These are phyloP conservation scores for Heliconius cydno DNA, from an alignment of 2,888 invertebrate species.

Conservation along the genomic window DNA sequence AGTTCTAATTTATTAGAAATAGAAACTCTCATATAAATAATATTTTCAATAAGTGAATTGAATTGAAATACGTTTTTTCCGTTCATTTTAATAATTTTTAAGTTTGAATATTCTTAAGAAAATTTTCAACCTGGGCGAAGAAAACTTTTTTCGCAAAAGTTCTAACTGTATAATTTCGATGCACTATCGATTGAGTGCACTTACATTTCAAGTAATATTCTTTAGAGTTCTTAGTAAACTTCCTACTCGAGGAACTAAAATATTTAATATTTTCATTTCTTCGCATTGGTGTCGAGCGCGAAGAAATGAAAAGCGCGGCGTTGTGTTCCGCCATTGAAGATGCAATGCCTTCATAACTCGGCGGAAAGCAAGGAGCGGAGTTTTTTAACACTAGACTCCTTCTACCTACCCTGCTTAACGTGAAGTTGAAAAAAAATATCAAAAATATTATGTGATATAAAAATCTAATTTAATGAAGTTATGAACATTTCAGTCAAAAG, in stretches of 20 bases:
- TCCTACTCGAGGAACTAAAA: no score
- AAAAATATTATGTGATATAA: not conserved
- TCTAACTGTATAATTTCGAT: not conserved
- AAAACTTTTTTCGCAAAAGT: not conserved
- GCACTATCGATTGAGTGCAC: not conserved
- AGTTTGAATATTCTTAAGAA: not conserved
- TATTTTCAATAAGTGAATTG: not conserved
- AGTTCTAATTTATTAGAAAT: not conserved
- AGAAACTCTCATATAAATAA: not conserved
- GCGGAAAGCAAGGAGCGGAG: no score
- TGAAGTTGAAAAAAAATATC: no score
- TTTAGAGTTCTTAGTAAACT: not conserved
- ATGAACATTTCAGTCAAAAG: slow-evolving; percentile 3
- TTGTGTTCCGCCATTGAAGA: no score
- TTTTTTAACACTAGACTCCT: no score
- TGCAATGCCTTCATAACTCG: no score
- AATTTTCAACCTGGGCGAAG: not conserved
- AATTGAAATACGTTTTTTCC: not conserved
- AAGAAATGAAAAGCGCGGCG: no score
- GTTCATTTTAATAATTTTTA: not conserved
- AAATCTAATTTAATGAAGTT: not conserved
- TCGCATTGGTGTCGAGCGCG: no score
- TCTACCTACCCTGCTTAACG: no score
- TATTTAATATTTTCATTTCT: not conserved
- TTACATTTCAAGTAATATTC: not conserved